Conservation (phyloP, 2,888 invertebrate genomes). For the Hirtodrosophila confusa region DNA sequence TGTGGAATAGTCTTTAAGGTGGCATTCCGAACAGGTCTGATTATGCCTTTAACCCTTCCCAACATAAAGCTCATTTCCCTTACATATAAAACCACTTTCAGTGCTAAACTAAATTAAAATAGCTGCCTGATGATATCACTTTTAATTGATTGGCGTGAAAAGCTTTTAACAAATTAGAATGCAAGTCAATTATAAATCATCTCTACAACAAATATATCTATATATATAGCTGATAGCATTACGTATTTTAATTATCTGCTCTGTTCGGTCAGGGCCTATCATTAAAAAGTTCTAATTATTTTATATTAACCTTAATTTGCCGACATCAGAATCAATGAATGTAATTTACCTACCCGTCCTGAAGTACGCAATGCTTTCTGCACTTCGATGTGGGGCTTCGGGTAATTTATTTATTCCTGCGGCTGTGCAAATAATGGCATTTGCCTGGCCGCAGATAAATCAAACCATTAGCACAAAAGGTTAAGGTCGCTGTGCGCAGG, state of each 20-base stretch:
- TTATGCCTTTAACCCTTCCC: neutral
- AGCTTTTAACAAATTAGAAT: conserved; percentile 13
- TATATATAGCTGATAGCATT: conserved; percentile 3
- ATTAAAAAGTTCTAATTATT: conserved; percentile 29
- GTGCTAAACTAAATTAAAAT: neutral
- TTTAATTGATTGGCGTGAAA: conserved; percentile 35
- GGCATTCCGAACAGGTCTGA: too few species aligned
- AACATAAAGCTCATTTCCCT: neutral
- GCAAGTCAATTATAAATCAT: conserved; percentile 5
- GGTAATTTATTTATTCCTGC: conserved; percentile 52
- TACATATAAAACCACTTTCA: too few species aligned
- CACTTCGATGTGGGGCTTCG: conserved; percentile 4
- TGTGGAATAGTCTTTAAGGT: too few species aligned
- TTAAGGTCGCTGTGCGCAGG: conserved; percentile 31
- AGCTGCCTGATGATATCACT: conserved; percentile 4
- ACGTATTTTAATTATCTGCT: conserved; percentile 36
- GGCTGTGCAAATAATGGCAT: conserved; percentile 51
- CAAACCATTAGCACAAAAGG: conserved; percentile 71
- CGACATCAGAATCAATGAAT: conserved; percentile 44
- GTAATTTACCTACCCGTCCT: conserved; percentile 35
- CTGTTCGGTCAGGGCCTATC: neutral
- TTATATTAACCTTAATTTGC: conserved; percentile 40
- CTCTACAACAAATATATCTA: neutral
- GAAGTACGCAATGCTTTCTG: conserved; percentile 13
- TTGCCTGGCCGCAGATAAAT: conserved; percentile 57